These are phyloP conservation scores for Thermophis baileyi DNA, from an alignment of 2,113 vertebrate genomes.

Conservation along the genomic window DNA sequence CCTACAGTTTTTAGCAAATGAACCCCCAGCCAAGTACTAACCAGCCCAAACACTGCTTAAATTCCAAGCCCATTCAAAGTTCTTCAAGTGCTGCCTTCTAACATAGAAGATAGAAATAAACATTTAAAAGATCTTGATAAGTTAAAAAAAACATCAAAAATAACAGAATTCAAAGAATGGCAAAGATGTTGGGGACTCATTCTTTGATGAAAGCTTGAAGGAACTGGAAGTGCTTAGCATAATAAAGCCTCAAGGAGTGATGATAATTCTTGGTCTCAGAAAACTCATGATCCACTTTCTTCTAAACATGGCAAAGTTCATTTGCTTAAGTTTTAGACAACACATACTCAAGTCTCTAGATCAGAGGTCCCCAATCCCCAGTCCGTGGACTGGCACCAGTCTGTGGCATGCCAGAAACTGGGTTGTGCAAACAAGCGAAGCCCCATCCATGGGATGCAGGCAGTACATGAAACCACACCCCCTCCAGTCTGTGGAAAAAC, in stretches of 20 bases:
- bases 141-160: background rate
- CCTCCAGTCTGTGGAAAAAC: background rate
- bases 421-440: background rate
- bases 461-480: background rate
- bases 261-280: background rate
- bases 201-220: background rate
- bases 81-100: background rate
- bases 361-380: background rate
- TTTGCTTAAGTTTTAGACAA: background rate
- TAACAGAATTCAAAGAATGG: background rate
- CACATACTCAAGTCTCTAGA: background rate
- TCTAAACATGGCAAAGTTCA: background rate
- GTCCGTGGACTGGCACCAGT: background rate
- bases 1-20: background rate
- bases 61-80: background rate
- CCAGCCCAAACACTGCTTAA: background rate
- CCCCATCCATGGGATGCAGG: background rate
- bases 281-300: background rate
- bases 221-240: background rate
- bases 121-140: background rate
- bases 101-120: background rate
- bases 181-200: background rate
- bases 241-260: background rate
- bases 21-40: background rate
- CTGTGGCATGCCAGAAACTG: background rate